Base-by-base conservation (phyloP, 2,797 vertebrate species). In the Poecilia velifera region DNA sequence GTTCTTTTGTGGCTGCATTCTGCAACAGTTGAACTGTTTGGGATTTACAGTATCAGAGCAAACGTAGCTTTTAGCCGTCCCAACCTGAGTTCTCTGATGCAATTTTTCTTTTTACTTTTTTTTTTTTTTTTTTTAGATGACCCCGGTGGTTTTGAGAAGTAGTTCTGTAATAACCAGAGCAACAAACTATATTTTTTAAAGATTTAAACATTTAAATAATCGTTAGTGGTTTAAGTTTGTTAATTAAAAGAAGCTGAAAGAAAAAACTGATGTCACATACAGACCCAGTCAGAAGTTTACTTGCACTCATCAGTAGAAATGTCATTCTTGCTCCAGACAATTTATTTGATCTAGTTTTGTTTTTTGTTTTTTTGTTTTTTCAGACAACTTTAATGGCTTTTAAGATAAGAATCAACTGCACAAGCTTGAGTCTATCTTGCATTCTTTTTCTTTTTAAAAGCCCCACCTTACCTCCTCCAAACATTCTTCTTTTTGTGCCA, bases 21-120 rank as follows among this genome's bases (percentile, higher is more conserved):
- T 86, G 41, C 81, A 91, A 94, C 93, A 95, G 93, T 93, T 94
- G 92, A 94, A 86, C 89, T 94, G 92, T 93, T 93, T 89, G 31
- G 68, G 83, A 82, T 75, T 80, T 86, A 71, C 41, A 59, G 25
- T 28, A 53, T 12, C 59, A 70, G 13, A 82, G 43, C 59, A 74
- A 79, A 78, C 45, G 43, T 31, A 80, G 68, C 83, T 59, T 62
- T 82, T 70, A 80, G 77, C 66, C 34, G 34, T 59, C 72, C 45
- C 82, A 36, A 10, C 39, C 47, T 88, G 73, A 77, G 71, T 36
- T 66, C 73, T 82, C 66, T 76, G 46, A 86, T 36, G 47, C 74
- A 72, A 78, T 31, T 76, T 68, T 76, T 85, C 25, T 39, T 71
- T 59, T 49, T 31, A 3, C 18, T 20, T 49, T 51, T 51, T 36